Evolutionary conservation across 2,888 invertebrate genomes (phyloP), one percentile per base, ranked within the genome.

Genomic region (Drosophila pseudotakahashii): DNA sequence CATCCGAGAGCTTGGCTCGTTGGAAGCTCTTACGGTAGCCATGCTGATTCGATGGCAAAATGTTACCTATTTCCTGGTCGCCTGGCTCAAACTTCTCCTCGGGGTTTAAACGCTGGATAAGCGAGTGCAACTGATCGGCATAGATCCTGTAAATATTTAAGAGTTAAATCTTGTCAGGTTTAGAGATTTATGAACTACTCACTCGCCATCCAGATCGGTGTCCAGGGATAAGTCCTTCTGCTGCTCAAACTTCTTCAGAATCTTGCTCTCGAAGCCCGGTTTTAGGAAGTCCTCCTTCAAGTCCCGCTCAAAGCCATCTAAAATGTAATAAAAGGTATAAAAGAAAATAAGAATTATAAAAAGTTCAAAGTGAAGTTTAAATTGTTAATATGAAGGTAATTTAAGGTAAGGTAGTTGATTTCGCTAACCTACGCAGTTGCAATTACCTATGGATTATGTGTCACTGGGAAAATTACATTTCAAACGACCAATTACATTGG

Each of bases 151-250:
- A 4, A 11, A 6, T n/a, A 3, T 2, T 0, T 1, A 4, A 2
- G 2, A 5, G 0, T 34, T 1, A 26, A 1, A 2, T 10, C 19
- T 34, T 0, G 3, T 13, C 5, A 3, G 6, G 5, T 0, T 13
- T 0, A 4, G 1, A 7, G n/a, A 3, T 7, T 1, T 2, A 6
- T 1, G 1, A 0, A 0, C 9, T 7, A 77, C 88, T 84, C 90
- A 94, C 94, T 93, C 93, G 86, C 93, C 94, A 92, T 94, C 94
- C 76, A 94, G 86, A 82, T 94, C 94, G 50, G 90, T 90, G 82
- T 94, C 94, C 30, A 90, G 63, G 9, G 89, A 77, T 10, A 72
- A 86, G 36, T 88, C 91, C 59, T 88, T 91, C 75, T 76, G 85
- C 76, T 90, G 88, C 41, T 88, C 82, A 63, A 90, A 90, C 36